Conservation (phyloP, 2,888 invertebrate genomes). For the Drosophila quasianomalipes region DNA sequence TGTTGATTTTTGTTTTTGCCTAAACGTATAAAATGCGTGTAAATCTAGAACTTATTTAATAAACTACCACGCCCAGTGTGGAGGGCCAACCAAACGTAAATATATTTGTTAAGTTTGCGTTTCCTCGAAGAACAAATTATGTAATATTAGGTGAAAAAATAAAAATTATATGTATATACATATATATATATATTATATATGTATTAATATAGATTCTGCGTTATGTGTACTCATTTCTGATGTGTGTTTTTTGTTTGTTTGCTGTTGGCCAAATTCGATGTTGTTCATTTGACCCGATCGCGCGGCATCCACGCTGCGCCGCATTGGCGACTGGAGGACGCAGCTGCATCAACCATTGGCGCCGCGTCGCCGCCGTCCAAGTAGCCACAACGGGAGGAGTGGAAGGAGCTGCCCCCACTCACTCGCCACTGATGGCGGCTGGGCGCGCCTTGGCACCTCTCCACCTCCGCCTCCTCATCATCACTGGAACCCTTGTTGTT, state of each 20-base stretch:
- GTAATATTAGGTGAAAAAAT: conserved; percentile 42
- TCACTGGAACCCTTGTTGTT: neutral
- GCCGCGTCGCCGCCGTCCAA: conserved; percentile 7
- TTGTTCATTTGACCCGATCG: conserved; percentile 22
- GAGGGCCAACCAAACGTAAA: conserved; percentile 25
- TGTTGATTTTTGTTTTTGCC: conserved; percentile 32
- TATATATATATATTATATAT: conserved; percentile 39
- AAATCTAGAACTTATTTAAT: conserved; percentile 74
- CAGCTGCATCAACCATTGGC: conserved; percentile 21
- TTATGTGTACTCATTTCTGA: conserved; percentile 67
- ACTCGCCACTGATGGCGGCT: conserved; percentile 20
- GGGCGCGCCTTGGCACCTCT: neutral
- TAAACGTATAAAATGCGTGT: conserved; percentile 74
- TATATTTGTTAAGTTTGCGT: conserved; percentile 28
- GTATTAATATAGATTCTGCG: conserved; percentile 53
- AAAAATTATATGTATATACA: conserved; percentile 24
- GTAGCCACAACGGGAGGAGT: neutral
- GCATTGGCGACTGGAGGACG: conserved; percentile 13
- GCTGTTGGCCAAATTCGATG: conserved; percentile 39
- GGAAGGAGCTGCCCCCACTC: conserved; percentile 3
- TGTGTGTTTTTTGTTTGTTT: conserved; percentile 39
- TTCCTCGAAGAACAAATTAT: conserved; percentile 28
- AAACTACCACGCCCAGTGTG: conserved; percentile 40
- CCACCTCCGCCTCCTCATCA: neutral
- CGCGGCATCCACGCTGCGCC: conserved; percentile 17